Evolutionary conservation across 2,113 vertebrate genomes (phyloP), one percentile per base, ranked within the genome.

Genomic region (Columba livia): DNA sequence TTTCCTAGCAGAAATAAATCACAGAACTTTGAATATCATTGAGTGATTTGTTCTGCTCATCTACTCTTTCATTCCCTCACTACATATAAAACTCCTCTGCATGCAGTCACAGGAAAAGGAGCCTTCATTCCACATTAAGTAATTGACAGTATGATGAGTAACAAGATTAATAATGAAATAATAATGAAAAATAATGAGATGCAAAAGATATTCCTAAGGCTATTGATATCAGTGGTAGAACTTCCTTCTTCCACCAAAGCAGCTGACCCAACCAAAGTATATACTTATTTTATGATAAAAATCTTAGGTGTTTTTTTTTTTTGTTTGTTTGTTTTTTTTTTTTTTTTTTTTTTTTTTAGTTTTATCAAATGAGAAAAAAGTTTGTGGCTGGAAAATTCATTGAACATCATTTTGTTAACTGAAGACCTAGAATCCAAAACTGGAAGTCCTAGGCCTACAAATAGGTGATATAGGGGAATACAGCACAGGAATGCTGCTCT

Each of bases 401-500:
- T 73, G 5, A 2, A 26, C 3, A 0, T 38, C 7, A 25, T 6
- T 89, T 58, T 26, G 5, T 67, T 70, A 20, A 40, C 13, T 73
- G 58, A 85, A 73, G 40, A 51, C 8, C 9, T 21, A 17, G 7
- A 64, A 66, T 53, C n/a, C 42, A 86, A 67, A 77, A 29, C 8
- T 53, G 34, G 28, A 93, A 71, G 4, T 42, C 17, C 10, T 60
- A 15, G 38, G 17, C 18, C 12, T 84, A 14, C 4, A 71, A 28
- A 34, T 74, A 17, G 4, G 2, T 79, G 24, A 56, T 25, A n/a
- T 25, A 57, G 24, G 12, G 6, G 13, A 21, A 81, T 67, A 5
- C 0, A 9, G 8, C 9, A 51, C 42, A 18, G 10, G 5, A 51
- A 10, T 8, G 3, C 3, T 53, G 4, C 16, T 73, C 9, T 66